phyloP scores from a whole-genome alignment of 2,888 invertebrate species.

The Beris chalybata region DNA sequence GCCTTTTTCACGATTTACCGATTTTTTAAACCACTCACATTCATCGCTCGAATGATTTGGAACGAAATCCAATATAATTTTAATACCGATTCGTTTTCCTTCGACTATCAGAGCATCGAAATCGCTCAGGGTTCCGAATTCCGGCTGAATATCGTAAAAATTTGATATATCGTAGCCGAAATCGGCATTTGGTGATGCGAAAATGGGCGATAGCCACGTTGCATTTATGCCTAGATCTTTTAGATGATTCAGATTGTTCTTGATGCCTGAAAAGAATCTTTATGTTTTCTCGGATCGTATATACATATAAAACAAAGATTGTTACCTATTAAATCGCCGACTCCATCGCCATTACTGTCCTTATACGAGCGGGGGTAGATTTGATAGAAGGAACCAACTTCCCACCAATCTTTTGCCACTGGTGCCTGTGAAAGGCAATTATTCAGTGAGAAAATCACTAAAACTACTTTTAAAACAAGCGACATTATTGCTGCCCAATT shows the following conservation, averaged over 20 bases:
- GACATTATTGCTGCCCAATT: too few relatives aligned
- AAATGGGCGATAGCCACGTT: constrained; percentile 68
- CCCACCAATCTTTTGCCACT: constrained; percentile 50
- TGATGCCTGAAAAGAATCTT: constrained; percentile 57
- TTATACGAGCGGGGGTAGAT: constrained; percentile 78
- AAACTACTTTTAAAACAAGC: too few relatives aligned
- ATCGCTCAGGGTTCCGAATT: constrained; percentile 63
- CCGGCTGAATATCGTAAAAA: constrained; percentile 60
- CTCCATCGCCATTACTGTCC: constrained; percentile 77
- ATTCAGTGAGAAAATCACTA: too few relatives aligned
- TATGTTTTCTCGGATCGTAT: too few relatives aligned
- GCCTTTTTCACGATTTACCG: constrained; percentile 61
- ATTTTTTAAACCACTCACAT: constrained; percentile 80
- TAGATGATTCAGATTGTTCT: constrained; percentile 60
- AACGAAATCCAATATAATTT: constrained; percentile 58
- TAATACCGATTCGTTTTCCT: constrained; percentile 53
- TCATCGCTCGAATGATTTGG: constrained; percentile 69
- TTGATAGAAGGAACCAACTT: constrained; percentile 67
- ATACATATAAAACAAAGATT: constrained; percentile 26
- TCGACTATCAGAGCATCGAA: constrained; percentile 56
- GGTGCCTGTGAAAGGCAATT: too few relatives aligned
- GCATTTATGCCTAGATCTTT: constrained; percentile 60
- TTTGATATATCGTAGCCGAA: constrained; percentile 68
- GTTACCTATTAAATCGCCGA: constrained; percentile 65
- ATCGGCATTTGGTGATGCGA: constrained; percentile 65